Conservation (phyloP, 2,797 vertebrate genomes). For the Poeciliopsis gracilis region DNA sequence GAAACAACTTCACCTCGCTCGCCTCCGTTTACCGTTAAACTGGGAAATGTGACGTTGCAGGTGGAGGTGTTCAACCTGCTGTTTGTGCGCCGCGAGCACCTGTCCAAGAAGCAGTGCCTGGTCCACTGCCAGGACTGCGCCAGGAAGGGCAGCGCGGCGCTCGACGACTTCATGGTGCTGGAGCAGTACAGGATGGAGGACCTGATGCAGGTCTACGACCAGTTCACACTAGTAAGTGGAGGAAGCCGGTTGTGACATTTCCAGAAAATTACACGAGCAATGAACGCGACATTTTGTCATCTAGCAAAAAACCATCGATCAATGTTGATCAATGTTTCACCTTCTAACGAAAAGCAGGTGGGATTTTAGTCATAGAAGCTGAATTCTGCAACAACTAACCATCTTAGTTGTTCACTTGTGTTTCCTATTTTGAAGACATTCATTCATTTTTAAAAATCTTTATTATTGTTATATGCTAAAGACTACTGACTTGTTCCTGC, state of each 20-base stretch:
- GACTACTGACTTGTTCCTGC: slow-evolving; percentile 1
- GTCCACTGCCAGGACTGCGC: slow-evolving; percentile 99
- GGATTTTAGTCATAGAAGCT: no score
- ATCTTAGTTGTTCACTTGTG: background rate
- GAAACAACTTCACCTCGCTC: background rate
- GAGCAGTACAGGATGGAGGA: slow-evolving; percentile 98
- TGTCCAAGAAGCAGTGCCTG: slow-evolving; percentile 91
- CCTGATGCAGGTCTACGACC: slow-evolving; percentile 98
- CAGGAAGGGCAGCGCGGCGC: slow-evolving; percentile 89
- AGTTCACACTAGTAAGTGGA: slow-evolving; percentile 98
- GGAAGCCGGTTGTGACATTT: no score
- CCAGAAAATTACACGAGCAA: no score
- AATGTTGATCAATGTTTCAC: no score
- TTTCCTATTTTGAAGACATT: background rate
- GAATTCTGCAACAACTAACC: background rate
- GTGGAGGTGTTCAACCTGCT: slow-evolving; percentile 98
- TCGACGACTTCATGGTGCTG: slow-evolving; percentile 97
- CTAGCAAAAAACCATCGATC: no score
- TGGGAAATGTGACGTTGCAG: slow-evolving; percentile 61
- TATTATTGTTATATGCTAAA: slow-evolving; percentile 54
- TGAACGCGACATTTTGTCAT: no score
- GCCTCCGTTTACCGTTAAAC: no score
- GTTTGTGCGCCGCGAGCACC: slow-evolving; percentile 96
- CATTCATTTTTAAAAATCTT: background rate
- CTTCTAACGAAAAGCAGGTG: no score